Base-by-base conservation (phyloP, 2,888 invertebrate genomes). In the Luperina nickerlii region DNA sequence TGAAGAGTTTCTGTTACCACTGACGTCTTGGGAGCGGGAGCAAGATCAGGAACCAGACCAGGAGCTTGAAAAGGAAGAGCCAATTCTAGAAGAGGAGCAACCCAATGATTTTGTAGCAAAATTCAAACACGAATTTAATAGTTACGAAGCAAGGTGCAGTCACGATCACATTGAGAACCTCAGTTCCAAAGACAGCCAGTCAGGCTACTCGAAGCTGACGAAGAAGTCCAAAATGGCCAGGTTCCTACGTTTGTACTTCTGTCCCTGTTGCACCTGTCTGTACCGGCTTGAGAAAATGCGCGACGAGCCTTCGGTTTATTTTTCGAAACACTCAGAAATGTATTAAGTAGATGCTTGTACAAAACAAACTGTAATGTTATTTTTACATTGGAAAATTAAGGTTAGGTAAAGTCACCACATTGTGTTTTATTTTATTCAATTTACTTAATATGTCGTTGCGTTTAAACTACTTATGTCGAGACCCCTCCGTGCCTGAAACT, bases 1-100 rank as follows among this genome's bases (percentile, higher is more conserved):
- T n/a, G 95, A 96, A 79, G 97, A 97, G 89, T 97, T 96, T 89
- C 92, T 97, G 66, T 92, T 97, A 38, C 97, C 97, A 0, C 87
- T 97, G 48, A 96, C 97, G 18, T 97, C 97, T 20, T 97, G 97
- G 97, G 97, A 97, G 85, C 95, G 94, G 18, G 78, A 91, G 80
- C 88, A 91, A 83, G 90, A 90, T 20, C 76, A 88, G 51, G 90
- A 90, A 24, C 74, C 85, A 45, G 78, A 91, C 76, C 75, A 86
- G 38, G 92, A 92, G 32, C 69, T 82, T 38, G 90, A 90, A 42
- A 87, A 82, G 13, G 75, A 92, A 86, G 86, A 89, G 5, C 66
- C 82, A 15, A 82, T 86, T n/a, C 82, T 83, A 7, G 88, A 91
- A 57, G 88, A 90, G 45, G 82, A 79, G 45, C 63, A 90, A 70